phyloP scores from a whole-genome alignment of 2,888 invertebrate genomes.

The Microctonus brassicae region DNA sequence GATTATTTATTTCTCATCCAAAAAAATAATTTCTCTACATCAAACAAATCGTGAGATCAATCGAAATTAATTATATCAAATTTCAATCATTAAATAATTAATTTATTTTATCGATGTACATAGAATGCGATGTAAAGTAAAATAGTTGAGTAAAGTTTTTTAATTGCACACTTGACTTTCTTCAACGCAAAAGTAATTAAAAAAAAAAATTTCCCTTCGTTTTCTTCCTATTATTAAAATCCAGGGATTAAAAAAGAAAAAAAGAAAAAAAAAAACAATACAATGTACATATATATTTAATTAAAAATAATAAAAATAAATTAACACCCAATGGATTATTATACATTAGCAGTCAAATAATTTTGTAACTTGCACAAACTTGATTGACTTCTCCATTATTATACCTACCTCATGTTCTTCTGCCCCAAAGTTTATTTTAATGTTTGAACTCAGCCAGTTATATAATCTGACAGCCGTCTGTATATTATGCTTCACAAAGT shows the following conservation, averaged over 20 bases:
- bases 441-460: slow-evolving; percentile 47
- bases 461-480: slow-evolving; percentile 31
- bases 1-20: not conserved
- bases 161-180: not conserved
- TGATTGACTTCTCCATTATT: slow-evolving; percentile 65
- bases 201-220: not conserved
- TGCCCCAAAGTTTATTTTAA: slow-evolving; percentile 59
- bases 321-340: too few relatives aligned
- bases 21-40: not conserved
- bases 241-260: too few relatives aligned
- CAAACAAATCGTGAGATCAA: not conserved
- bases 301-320: too few relatives aligned
- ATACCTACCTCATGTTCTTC: slow-evolving; percentile 42
- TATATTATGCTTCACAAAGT: not conserved
- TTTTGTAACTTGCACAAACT: slow-evolving; percentile 41
- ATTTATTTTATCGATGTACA: not conserved
- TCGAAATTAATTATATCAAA: not conserved
- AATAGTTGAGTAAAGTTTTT: not conserved
- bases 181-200: not conserved
- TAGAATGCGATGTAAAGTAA: too few relatives aligned
- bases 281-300: too few relatives aligned
- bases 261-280: too few relatives aligned
- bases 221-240: not conserved
- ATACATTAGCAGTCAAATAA: not conserved
- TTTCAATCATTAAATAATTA: not conserved